These are phyloP conservation scores for Epinotia nisella DNA, from an alignment of 2,888 invertebrate genomes.

Conservation along the genomic window DNA sequence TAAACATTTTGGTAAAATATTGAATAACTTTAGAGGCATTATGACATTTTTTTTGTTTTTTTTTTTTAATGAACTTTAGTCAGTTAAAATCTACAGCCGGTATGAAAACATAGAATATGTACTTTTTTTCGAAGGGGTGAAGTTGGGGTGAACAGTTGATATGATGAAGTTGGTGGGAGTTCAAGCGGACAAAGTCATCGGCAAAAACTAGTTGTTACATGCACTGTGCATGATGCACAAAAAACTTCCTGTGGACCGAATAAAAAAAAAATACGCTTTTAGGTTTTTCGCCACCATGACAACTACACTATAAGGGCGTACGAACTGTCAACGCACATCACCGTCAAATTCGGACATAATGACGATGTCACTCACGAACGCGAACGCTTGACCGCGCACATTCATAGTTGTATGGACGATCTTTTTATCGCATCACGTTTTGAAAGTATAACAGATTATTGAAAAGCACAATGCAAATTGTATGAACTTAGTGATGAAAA, in stretches of 20 bases:
- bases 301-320: conserved; percentile 22
- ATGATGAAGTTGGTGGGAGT: no score
- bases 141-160: no score
- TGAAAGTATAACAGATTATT: not conserved
- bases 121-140: no score
- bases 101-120: no score
- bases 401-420: conserved; percentile 7
- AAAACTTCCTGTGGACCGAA: not conserved
- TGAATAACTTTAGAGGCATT: no score
- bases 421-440: conserved; percentile 15
- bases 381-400: conserved; percentile 33
- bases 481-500: not conserved
- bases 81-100: no score
- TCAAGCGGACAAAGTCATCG: no score
- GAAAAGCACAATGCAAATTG: not conserved
- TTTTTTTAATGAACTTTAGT: no score
- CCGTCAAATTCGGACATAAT: conserved; percentile 26
- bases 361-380: conserved; percentile 42
- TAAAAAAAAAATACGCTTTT: not conserved
- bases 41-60: no score
- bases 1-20: no score
- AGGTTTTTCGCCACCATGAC: not conserved
- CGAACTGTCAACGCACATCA: conserved; percentile 31
- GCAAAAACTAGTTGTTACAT: no score
- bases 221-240: no score